These are phyloP conservation scores for Cyphomyrmex costatus DNA, from an alignment of 1,140 invertebrate genomes.

Conservation along the genomic window DNA sequence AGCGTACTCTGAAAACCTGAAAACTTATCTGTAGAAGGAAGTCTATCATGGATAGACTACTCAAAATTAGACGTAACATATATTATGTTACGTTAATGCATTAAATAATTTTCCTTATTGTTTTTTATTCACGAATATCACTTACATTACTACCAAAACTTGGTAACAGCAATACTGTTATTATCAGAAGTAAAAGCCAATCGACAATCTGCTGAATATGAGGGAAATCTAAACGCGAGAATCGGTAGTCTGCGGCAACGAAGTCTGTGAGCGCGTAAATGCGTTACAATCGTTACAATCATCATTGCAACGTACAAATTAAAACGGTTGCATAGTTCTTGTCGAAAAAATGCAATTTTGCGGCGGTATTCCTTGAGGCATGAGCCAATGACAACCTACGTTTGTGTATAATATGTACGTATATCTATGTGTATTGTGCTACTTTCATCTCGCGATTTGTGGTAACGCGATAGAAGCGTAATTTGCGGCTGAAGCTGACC, in stretches of 20 bases:
- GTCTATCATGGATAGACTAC: slow-evolving; percentile 27
- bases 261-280: slow-evolving; percentile 77
- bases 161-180: not conserved
- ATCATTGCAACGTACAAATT: not conserved
- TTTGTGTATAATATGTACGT: slow-evolving; percentile 8
- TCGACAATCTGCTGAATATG: slow-evolving; percentile 47
- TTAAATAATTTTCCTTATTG: not conserved
- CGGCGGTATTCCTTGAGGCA: slow-evolving; percentile 70
- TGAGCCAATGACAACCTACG: slow-evolving; percentile 65
- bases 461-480: slow-evolving; percentile 43
- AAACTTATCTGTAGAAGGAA: not conserved
- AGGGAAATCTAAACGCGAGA: slow-evolving; percentile 43
- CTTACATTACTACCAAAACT: not conserved
- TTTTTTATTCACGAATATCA: not conserved
- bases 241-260: slow-evolving; percentile 76
- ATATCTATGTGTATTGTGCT: slow-evolving; percentile 33
- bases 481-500: slow-evolving; percentile 52
- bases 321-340: not conserved
- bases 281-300: slow-evolving; percentile 30
- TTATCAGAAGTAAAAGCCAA: slow-evolving; percentile 22
- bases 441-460: slow-evolving; percentile 59
- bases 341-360: not conserved
- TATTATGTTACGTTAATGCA: not conserved
- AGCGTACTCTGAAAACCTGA: slow-evolving; percentile 5
- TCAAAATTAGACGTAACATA: not conserved